Base-by-base conservation (phyloP, 2,888 invertebrate species). In the Gymnosoma rotundatum region DNA sequence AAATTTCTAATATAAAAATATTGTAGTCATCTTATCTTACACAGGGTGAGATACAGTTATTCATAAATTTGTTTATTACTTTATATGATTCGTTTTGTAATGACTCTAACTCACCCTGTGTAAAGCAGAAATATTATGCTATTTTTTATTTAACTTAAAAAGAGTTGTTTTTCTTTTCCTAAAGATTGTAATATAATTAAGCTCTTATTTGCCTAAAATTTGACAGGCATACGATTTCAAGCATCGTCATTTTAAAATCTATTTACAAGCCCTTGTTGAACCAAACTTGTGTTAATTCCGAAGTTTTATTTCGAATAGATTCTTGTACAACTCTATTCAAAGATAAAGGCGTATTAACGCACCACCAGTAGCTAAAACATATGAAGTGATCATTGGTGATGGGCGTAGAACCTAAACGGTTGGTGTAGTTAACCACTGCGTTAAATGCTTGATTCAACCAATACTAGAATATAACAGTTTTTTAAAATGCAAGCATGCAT, bases 391-490 rank as follows among this genome's bases (percentile, higher is more conserved):
- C 87, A 83, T 89, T 90, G 32, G 90, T 90, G 20, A 97, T 94
- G 8, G 95, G 95, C 32, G 95, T 94, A 86, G 95, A 95, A 10
- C 97, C 97, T 80, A 96, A 96, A 72, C 99, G 94, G 92, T 99
- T 99, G 42, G 99, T 98, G 92, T 99, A 99, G 93, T 99, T 99
- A 73, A 99, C 99, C 21, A 98, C 91, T 1, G 99, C 99, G 92
- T 99, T 99, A 93, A 99, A 99, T n/a, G 99, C 91, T 88, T 99
- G 98, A 93, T 99, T 99, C 88, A 96, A 93, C 98, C 98, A 99
- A 91, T 99, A 99, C 99, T 99, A 99, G 93, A 99, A 99, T 78
- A 99, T 93, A 12, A 98, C 98, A 5, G 97, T 95, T 92, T 97
- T 97, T 93, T 99, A 99, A 93, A 99, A 99, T 12, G 98, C 95